These are phyloP conservation scores for Campodea augens DNA, from an alignment of 1,140 invertebrate species.

Conservation along the genomic window DNA sequence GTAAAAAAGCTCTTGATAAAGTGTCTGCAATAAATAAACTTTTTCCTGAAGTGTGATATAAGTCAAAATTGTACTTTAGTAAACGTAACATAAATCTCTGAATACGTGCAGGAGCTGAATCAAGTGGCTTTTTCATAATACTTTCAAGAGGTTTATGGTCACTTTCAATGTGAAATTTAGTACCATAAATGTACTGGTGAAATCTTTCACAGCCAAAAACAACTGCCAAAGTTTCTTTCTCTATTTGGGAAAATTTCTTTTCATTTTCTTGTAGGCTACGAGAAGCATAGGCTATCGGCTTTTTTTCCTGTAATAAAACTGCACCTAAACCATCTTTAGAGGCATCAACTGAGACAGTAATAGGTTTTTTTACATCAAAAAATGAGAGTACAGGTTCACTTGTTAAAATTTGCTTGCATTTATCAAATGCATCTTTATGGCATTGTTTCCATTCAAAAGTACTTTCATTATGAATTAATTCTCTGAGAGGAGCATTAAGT, in stretches of 20 bases:
- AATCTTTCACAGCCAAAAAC: conserved; percentile 21
- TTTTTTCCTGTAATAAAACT: conserved; percentile 22
- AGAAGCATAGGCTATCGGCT: conserved; percentile 23
- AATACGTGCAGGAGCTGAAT: conserved; percentile 21
- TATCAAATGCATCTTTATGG: conserved; percentile 10
- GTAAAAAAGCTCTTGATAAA: conserved; percentile 19
- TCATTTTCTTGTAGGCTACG: conserved; percentile 19
- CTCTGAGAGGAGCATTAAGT: conserved; percentile 12
- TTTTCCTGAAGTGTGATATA: conserved; percentile 14
- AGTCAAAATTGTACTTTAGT: conserved; percentile 20
- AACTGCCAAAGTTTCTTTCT: conserved; percentile 25
- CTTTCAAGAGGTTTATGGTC: conserved; percentile 21
- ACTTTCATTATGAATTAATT: conserved; percentile 11
- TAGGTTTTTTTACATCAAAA: conserved; percentile 16
- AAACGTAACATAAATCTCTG: conserved; percentile 25
- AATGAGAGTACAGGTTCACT: conserved; percentile 11
- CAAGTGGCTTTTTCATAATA: conserved; percentile 23
- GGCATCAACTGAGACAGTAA: conserved; percentile 20
- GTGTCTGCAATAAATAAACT: conserved; percentile 18
- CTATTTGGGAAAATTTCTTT: conserved; percentile 22
- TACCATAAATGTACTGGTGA: conserved; percentile 23
- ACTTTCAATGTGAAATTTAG: conserved; percentile 16
- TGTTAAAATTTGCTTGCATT: conserved; percentile 11
- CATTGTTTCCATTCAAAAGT: conserved; percentile 11
- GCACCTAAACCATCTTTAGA: conserved; percentile 20